Conservation (phyloP, 2,113 vertebrate genomes). For the Fulmarus glacialis region DNA sequence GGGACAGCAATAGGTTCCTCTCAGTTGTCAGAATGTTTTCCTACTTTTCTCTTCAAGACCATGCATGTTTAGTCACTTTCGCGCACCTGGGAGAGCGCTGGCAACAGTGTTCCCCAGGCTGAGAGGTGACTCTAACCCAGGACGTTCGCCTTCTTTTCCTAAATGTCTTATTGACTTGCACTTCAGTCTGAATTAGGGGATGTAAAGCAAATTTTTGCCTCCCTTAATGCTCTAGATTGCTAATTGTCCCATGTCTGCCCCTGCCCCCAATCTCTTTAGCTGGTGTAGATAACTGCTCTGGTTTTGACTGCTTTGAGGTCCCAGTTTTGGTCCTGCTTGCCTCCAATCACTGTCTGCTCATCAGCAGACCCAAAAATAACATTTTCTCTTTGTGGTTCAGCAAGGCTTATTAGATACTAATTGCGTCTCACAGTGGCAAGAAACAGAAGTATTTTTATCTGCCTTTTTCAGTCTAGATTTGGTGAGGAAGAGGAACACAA, state of each 20-base stretch:
- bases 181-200: not conserved
- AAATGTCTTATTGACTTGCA: not conserved
- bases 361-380: not conserved
- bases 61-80: not conserved
- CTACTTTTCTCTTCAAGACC: not conserved
- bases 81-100: not conserved
- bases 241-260: not conserved
- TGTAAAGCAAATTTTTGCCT: not conserved
- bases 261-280: not conserved
- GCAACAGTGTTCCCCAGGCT: not conserved
- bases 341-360: not conserved
- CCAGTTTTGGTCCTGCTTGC: not conserved
- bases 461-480: not conserved
- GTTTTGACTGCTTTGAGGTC: not conserved
- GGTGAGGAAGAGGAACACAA: not conserved
- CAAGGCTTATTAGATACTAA: not conserved
- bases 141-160: not conserved
- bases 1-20: not conserved
- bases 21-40: not conserved
- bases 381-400: not conserved
- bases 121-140: not conserved
- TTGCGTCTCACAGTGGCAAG: not conserved
- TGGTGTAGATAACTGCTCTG: not conserved
- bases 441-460: not conserved
- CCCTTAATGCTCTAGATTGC: not conserved